A percentile compares a stretch with the other conserved stretches of the same genome.
Conservation (phyloP, 2,888 invertebrate genomes). For the Monoplex corrugatus region DNA sequence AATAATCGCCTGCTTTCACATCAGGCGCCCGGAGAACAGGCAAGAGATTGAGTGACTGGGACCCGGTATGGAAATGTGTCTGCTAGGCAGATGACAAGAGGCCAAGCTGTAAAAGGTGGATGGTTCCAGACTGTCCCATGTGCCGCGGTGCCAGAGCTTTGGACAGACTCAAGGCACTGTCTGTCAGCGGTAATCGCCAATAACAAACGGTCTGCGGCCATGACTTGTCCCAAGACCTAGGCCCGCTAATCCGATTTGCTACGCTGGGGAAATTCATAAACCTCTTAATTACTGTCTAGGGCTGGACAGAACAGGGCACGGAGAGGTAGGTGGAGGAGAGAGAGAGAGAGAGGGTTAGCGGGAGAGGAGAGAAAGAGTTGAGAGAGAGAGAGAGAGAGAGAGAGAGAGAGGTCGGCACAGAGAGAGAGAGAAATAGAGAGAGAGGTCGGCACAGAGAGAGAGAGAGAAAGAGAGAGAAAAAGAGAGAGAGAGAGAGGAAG, state of each 20-base stretch:
- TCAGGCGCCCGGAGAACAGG: neutral
- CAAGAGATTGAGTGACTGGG: neutral
- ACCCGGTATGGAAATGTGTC: constrained; percentile 9
- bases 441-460: neutral
- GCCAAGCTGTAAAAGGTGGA: neutral
- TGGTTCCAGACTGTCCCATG: constrained; percentile 1
- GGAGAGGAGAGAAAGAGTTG: neutral
- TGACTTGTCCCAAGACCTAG: neutral
- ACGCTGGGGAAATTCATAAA: neutral
- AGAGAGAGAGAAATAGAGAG: neutral
- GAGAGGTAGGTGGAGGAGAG: too few species aligned
- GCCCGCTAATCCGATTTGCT: neutral
- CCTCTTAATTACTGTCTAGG: neutral
- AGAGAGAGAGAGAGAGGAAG: too few species aligned
- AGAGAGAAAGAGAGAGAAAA: neutral
- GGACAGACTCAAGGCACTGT: constrained; percentile 5
- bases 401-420: too few species aligned
- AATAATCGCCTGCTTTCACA: constrained; percentile 8
- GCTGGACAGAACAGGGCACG: too few species aligned
- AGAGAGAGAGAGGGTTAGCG: too few species aligned
- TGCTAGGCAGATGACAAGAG: neutral
- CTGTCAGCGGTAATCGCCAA: too few species aligned
- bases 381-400: neutral
- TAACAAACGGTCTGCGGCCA: neutral
- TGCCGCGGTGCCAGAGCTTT: neutral